Percentiles rank a stretch among this genome's conserved stretches.
Evolutionary conservation across 2,113 vertebrate genomes (phyloP).

Genomic region (Colossoma macropomum): DNA sequence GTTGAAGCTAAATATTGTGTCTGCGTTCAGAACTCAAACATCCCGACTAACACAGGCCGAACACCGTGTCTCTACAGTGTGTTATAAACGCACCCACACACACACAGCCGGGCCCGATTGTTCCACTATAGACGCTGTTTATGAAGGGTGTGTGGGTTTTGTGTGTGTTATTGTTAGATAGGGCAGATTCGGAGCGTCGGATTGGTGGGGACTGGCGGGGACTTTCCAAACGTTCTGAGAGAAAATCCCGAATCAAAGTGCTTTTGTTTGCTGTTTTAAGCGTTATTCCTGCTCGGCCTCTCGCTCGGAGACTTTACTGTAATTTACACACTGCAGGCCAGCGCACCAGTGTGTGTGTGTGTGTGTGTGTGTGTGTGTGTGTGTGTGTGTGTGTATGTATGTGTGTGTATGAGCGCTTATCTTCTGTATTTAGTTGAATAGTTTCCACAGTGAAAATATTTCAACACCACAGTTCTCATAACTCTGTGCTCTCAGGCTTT

Average conservation of each 20-base stretch:
- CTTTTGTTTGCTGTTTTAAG: slow-evolving; percentile 6
- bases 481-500: no score
- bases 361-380: no score
- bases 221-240: slow-evolving; percentile 37
- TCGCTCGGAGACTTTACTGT: not conserved
- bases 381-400: no score
- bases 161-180: slow-evolving; percentile 10
- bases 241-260: not conserved
- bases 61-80: not conserved
- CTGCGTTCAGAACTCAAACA: not conserved
- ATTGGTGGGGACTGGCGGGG: not conserved
- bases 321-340: slow-evolving; percentile 7
- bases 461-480: no score
- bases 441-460: no score
- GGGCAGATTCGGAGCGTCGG: not conserved
- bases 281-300: not conserved
- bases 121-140: not conserved
- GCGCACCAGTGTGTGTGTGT: not conserved
- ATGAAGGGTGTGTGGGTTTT: not conserved
- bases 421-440: no score
- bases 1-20: not conserved
- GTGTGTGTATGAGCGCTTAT: no score
- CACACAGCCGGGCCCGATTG: not conserved
- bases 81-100: not conserved
- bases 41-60: not conserved